A percentile compares a stretch with the other conserved stretches of the same genome.
phyloP scores from a whole-genome alignment of 2,797 vertebrate species.

The Micropoecilia bifurca region DNA sequence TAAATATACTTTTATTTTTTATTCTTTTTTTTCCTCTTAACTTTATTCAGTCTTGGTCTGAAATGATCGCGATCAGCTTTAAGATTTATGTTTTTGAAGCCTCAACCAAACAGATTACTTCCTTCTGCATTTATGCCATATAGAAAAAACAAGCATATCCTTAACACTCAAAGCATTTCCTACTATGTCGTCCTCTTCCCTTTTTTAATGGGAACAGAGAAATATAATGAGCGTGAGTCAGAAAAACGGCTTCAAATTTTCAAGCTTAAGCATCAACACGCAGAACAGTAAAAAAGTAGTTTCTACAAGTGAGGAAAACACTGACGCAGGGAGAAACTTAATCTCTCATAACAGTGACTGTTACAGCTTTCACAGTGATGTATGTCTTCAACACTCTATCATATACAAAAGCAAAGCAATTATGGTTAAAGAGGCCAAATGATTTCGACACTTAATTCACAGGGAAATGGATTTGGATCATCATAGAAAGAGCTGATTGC shows the following conservation, averaged over 20 bases:
- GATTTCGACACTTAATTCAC: slow-evolving; percentile 72
- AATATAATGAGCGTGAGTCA: slow-evolving; percentile 58
- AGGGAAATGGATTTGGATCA: slow-evolving; percentile 60
- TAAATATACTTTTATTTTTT: slow-evolving; percentile 38
- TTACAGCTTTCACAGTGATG: slow-evolving; percentile 71
- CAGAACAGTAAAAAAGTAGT: slow-evolving; percentile 63
- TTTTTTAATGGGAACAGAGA: slow-evolving; percentile 49
- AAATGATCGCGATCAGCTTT: slow-evolving; percentile 72
- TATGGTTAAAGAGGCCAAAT: slow-evolving; percentile 70
- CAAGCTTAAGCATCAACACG: slow-evolving; percentile 48
- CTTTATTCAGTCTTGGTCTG: slow-evolving; percentile 54
- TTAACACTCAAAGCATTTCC: slow-evolving; percentile 72
- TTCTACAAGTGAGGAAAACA: slow-evolving; percentile 64
- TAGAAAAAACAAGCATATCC: slow-evolving; percentile 70
- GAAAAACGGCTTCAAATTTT: slow-evolving; percentile 60
- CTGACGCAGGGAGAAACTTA: slow-evolving; percentile 55
- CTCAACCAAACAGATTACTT: slow-evolving; percentile 78
- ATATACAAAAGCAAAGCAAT: slow-evolving; percentile 77
- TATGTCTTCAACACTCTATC: slow-evolving; percentile 69
- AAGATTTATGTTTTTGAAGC: slow-evolving; percentile 71
- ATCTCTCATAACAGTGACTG: slow-evolving; percentile 61
- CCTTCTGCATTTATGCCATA: slow-evolving; percentile 62
- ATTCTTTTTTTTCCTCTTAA: slow-evolving; percentile 41
- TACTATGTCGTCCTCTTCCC: slow-evolving; percentile 61
- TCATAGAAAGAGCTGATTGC: slow-evolving; percentile 76